Conservation (phyloP, 2,113 vertebrate species). For the Thryonomys swinderianus region DNA sequence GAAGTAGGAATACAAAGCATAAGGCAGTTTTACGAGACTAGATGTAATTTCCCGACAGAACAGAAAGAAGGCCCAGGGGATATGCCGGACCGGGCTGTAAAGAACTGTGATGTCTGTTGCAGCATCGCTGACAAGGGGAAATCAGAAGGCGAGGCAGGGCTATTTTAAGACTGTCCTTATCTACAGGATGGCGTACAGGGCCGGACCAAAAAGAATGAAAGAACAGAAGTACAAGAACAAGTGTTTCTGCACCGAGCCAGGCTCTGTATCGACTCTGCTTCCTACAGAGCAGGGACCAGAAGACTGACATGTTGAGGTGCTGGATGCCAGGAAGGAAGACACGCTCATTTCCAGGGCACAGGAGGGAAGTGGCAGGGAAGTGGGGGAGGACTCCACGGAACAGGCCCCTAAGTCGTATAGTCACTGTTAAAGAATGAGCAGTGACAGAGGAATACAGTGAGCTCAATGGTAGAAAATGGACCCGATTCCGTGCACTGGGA, state of each 20-base stretch:
- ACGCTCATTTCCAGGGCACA: background rate
- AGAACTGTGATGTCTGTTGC: background rate
- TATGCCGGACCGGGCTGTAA: rapidly evolving
- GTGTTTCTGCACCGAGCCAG: background rate
- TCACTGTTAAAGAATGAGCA: background rate
- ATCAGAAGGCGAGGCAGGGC: background rate
- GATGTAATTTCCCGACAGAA: background rate
- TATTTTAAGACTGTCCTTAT: background rate
- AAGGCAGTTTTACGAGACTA: background rate
- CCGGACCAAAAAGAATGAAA: background rate
- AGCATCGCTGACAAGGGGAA: background rate
- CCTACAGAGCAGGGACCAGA: background rate
- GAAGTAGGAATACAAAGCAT: background rate
- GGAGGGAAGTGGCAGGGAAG: background rate
- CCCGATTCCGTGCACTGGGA: background rate
- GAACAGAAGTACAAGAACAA: background rate
- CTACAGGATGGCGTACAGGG: too few species aligned
- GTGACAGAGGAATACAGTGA: background rate
- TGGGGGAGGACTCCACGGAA: background rate
- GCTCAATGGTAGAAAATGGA: background rate
- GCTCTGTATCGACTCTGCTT: background rate
- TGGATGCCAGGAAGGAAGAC: background rate
- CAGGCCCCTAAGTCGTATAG: background rate
- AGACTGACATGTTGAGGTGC: background rate
- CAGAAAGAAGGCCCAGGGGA: background rate